phyloP scores from a whole-genome alignment of 2,113 vertebrate genomes.

The Dasyurus viverrinus region DNA sequence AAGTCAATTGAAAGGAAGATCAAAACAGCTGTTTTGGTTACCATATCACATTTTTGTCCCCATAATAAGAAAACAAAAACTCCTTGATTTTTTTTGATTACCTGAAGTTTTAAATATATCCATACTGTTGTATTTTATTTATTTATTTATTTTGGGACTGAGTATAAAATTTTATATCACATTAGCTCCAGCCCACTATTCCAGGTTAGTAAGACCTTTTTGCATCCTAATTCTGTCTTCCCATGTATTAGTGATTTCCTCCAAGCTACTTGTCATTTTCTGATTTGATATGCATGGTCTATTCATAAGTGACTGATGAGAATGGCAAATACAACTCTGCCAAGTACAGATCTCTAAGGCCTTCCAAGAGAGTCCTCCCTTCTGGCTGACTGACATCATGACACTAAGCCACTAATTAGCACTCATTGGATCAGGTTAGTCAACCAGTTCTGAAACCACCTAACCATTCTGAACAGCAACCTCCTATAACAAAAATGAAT shows the following conservation, averaged over 20 bases:
- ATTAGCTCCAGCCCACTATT: not conserved
- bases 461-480: not conserved
- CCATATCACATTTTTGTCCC: not conserved
- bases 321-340: not conserved
- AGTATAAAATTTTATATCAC: not conserved
- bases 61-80: not conserved
- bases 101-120: not conserved
- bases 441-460: not conserved
- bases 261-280: not conserved
- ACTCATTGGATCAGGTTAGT: not conserved
- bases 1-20: not conserved
- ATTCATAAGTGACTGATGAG: not conserved
- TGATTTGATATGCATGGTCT: not conserved
- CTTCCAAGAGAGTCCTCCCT: not conserved
- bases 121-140: not conserved
- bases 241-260: not conserved
- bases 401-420: not conserved
- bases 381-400: not conserved
- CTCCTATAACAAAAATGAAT: not conserved
- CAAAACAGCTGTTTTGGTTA: not conserved
- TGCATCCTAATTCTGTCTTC: not conserved
- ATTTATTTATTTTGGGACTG: not conserved
- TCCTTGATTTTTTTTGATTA: not conserved
- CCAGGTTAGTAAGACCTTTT: not conserved
- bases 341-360: not conserved